phyloP scores from a whole-genome alignment of 2,113 vertebrate genomes.

The Grammomys surdaster region DNA sequence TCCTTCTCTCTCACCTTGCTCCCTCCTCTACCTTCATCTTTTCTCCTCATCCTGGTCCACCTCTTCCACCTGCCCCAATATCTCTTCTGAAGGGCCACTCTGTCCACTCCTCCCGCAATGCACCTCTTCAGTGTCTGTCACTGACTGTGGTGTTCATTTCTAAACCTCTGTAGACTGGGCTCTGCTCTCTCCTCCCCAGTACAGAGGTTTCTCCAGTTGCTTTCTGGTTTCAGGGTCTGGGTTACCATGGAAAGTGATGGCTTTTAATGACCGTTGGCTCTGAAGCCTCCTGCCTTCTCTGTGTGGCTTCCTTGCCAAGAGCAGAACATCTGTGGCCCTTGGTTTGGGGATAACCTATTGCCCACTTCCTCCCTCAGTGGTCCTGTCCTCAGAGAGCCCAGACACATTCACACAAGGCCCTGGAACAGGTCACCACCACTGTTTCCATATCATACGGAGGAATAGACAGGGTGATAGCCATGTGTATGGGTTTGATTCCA shows the following conservation, averaged over 20 bases:
- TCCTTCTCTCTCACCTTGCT: background rate
- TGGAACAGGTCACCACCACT: background rate
- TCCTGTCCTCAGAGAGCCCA: background rate
- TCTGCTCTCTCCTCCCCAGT: background rate
- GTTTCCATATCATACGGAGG: background rate
- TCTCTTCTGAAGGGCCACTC: background rate
- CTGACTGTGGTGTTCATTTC: background rate
- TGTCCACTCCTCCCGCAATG: background rate
- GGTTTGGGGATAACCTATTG: background rate
- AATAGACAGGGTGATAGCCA: background rate
- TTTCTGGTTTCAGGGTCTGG: background rate
- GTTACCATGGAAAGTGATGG: rapidly evolving
- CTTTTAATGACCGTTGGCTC: background rate
- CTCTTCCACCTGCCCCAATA: background rate
- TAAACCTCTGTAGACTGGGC: background rate
- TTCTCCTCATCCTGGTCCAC: background rate
- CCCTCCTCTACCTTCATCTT: no score
- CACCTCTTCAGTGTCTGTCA: background rate
- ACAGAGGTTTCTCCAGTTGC: background rate
- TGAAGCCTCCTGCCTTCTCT: background rate
- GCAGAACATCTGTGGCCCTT: background rate
- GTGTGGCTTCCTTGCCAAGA: background rate
- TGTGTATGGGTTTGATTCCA: background rate
- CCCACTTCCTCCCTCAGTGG: background rate
- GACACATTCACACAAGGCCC: background rate